These are phyloP conservation scores for Nematolebias whitei DNA, from an alignment of 2,113 vertebrate species.

Conservation along the genomic window DNA sequence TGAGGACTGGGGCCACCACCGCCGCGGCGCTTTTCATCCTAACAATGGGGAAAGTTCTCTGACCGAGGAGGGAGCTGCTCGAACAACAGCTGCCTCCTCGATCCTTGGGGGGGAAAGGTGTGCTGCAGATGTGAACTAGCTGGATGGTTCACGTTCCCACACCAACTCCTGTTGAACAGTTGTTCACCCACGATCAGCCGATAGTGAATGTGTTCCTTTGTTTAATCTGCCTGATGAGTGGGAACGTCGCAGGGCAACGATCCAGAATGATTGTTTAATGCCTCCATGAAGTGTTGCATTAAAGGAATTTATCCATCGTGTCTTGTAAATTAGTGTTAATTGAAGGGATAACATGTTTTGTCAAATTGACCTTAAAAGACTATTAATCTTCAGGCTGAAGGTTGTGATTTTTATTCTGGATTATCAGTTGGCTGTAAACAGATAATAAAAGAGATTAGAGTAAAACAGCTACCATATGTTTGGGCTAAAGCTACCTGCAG, in stretches of 20 bases:
- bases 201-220: constrained; percentile 66
- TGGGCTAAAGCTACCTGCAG: constrained; percentile 23
- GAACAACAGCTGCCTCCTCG: constrained; percentile 64
- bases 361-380: neutral
- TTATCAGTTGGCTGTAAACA: constrained; percentile 6
- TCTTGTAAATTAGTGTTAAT: neutral
- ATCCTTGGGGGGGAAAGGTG: constrained; percentile 53
- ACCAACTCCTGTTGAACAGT: constrained; percentile 68
- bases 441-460: constrained; percentile 13
- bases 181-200: constrained; percentile 45
- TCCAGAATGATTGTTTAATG: constrained; percentile 18
- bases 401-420: neutral
- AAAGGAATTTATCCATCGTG: neutral
- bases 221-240: constrained; percentile 36
- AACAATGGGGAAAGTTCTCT: constrained; percentile 67
- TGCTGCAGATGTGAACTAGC: constrained; percentile 59
- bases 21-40: constrained; percentile 72
- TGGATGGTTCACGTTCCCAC: constrained; percentile 62
- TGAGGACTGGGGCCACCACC: constrained; percentile 66
- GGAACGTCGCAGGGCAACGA: constrained; percentile 8
- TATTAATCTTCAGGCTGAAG: neutral
- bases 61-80: constrained; percentile 51
- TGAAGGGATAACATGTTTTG: neutral
- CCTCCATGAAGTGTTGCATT: constrained; percentile 1
- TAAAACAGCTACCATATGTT: constrained; percentile 16